Base-by-base conservation (phyloP, 2,113 vertebrate species). In the Haliaeetus leucogaster region DNA sequence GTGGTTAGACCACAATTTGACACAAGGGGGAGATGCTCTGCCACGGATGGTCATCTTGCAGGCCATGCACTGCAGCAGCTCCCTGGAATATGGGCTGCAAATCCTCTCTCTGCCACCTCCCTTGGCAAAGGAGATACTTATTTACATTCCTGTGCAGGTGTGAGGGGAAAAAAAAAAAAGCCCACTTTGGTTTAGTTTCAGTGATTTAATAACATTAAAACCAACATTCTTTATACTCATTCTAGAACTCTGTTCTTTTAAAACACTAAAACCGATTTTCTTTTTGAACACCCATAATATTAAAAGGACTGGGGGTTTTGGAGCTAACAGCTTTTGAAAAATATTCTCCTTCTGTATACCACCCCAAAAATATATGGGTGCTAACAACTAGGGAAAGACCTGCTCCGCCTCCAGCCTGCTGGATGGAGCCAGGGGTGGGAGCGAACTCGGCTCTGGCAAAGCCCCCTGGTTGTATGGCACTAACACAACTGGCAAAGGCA, bases 21-120 rank as follows among this genome's bases (percentile, higher is more conserved):
- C 95, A 68, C 91, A 6, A 42, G 18, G 73, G 95, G 97, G 97
- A 82, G 96, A 92, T 21, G 56, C 83, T 40, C 26, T 48, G 20
- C 91, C 62, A 10, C 6, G 5, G 58, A 92, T 84, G 52, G 7
- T 23, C 29, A 34, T n/a, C 10, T 62, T 67, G 38, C 42, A 72
- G 52, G 25, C 53, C 53, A 21, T 30, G 13, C 16, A 15, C 26
- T 34, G n/a, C 38, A 19, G 59, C n/a, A 8, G 45, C 27, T 77
- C 38, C 26, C 56, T 8, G 65, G 20, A 65, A 48, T 3, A 16
- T 1, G 5, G 53, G 48, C 58, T 55, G 30, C 34, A 21, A 71
- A 89, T 61, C 52, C 56, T 20, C 1, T 2, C 32, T 55, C 32
- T 52, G 52, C 11, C 47, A 56, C 43, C 23, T 47, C 1, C n/a